Evolutionary conservation across 1,140 invertebrate species (phyloP), one percentile per base, ranked within the genome.

Genomic region (Conus betulinus): DNA sequence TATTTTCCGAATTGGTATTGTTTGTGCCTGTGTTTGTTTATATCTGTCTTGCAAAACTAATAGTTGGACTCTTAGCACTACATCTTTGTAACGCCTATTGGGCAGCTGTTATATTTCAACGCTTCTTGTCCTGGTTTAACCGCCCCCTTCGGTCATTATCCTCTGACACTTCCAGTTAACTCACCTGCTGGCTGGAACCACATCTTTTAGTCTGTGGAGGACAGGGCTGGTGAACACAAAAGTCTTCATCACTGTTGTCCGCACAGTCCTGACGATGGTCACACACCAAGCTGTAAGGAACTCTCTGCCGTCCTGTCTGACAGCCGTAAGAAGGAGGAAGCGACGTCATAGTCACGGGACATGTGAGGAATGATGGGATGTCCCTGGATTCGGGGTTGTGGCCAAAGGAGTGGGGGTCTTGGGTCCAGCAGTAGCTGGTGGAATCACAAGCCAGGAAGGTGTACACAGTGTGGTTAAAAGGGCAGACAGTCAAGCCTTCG

Each of bases 181-280:
- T n/a, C n/a, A 39, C 39, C 39, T 39, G 39, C 39, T 39, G 0
- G 39, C 39, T 39, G 39, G 39, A 39, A 39, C 39, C 39, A 39
- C 39, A 39, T 3, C 39, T 39, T 39, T 39, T 3, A 39, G 39
- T 39, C 39, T 39, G 39, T 39, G 39, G 39, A 39, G 39, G 39
- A 39, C 39, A 63, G 60, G 60, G 60, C 60, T 63, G 60, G 71
- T n/a, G 71, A n/a, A 76, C 20, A 76, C 71, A 76, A 76, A 76
- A 76, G 71, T 76, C 25, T 25, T 76, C 71, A 76, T 76, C 71
- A 76, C 71, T 76, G 71, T n/a, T 76, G 71, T 76, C 71, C 71
- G 8, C 20, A 25, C 71, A 76, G 71, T 76, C 71, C 71, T 76
- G 71, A 76, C 71, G 71, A 76, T 76, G 8, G 25, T 76, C 71